A percentile compares a stretch with the other conserved stretches of the same genome.
phyloP scores from a whole-genome alignment of 1,140 invertebrate species.

The Manduca sexta region DNA sequence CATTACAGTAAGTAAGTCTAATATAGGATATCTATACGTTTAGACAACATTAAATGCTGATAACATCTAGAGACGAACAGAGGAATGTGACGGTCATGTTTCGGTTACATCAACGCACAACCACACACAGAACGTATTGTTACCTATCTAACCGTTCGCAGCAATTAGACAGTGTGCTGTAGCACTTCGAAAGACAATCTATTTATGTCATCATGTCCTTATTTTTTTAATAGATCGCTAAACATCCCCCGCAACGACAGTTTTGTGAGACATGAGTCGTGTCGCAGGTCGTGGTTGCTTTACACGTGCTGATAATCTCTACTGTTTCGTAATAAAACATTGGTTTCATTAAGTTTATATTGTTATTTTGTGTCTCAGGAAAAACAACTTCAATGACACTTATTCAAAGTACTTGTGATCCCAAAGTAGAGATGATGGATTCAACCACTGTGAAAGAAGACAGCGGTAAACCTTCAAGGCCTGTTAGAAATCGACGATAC shows the following conservation, averaged over 20 bases:
- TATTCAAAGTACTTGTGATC: constrained; percentile 41
- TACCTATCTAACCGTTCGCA: constrained; percentile 35
- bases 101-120: constrained; percentile 68
- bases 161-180: constrained; percentile 38
- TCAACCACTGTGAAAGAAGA: constrained; percentile 38
- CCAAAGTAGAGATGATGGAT: constrained; percentile 44
- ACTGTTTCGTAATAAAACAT: constrained; percentile 9
- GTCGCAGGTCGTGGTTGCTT: constrained; percentile 48
- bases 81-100: constrained; percentile 72
- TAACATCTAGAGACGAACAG: constrained; percentile 60
- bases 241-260: constrained; percentile 64
- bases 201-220: constrained; percentile 71
- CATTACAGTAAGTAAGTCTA: not conserved
- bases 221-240: constrained; percentile 70
- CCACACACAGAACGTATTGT: constrained; percentile 35
- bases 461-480: constrained; percentile 62
- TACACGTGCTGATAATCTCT: constrained; percentile 49
- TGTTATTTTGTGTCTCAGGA: not conserved
- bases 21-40: constrained; percentile 2
- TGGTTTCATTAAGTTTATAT: constrained; percentile 2
- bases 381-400: constrained; percentile 42
- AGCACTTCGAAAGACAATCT: constrained; percentile 53
- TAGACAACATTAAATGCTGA: constrained; percentile 22
- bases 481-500: constrained; percentile 74
- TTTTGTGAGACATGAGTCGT: constrained; percentile 53